Evolutionary conservation across 2,797 vertebrate genomes (phyloP).

Genomic region (Lindbergichthys nudifrons): DNA sequence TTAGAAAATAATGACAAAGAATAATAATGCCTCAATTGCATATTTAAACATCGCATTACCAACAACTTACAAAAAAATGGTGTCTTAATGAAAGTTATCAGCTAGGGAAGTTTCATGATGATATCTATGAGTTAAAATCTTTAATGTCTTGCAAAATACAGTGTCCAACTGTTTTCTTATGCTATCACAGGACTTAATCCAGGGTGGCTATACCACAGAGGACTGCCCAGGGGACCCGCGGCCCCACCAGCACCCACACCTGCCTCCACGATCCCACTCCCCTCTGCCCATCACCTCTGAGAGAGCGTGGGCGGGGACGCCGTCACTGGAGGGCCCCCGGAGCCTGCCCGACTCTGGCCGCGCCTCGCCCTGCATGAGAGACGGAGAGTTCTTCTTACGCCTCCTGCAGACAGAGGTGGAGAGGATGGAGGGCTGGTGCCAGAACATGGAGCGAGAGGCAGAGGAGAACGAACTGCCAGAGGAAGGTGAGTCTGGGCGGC

Average conservation of each 20-base stretch:
- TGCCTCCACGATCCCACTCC: slow-evolving; percentile 83
- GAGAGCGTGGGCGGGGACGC: slow-evolving; percentile 83
- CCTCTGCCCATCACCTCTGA: slow-evolving; percentile 82
- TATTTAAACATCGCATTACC: too few species aligned
- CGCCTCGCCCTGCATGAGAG: slow-evolving; percentile 94
- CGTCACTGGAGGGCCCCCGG: slow-evolving; percentile 89
- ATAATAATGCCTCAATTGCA: too few species aligned
- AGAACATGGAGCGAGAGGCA: slow-evolving; percentile 96
- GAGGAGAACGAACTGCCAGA: slow-evolving; percentile 96
- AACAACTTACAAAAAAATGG: too few species aligned
- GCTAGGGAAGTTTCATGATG: too few species aligned
- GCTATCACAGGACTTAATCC: slow-evolving; percentile 84
- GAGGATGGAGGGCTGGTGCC: slow-evolving; percentile 98
- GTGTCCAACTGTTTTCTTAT: slow-evolving; percentile 2
- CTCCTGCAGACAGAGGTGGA: slow-evolving; percentile 96
- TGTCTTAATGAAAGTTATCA: too few species aligned
- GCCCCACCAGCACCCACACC: slow-evolving; percentile 79
- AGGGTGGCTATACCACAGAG: slow-evolving; percentile 85
- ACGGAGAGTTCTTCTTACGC: slow-evolving; percentile 97
- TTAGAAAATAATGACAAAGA: too few species aligned
- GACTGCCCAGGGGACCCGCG: slow-evolving; percentile 81
- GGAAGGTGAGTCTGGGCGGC: slow-evolving; percentile 83
- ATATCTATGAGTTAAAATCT: too few species aligned
- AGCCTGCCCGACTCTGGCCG: slow-evolving; percentile 96
- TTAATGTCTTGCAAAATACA: neutral